Conservation (phyloP, 2,797 vertebrate species). For the Pempheris klunzingeri region DNA sequence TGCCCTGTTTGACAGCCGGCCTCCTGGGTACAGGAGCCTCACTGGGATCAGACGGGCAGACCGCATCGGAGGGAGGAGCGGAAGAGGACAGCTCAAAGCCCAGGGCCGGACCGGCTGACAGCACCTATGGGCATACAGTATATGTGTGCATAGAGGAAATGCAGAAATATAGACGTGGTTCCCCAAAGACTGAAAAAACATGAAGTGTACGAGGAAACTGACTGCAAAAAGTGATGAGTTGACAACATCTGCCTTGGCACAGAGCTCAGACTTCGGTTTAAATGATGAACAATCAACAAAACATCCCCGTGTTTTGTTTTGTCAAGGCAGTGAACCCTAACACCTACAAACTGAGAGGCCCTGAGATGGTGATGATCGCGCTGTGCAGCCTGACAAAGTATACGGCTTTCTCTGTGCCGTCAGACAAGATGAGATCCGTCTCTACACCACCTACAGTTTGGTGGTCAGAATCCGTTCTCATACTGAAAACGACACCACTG, state of each 20-base stretch:
- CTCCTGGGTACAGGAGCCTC: slow-evolving; percentile 37
- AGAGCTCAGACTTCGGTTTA: too few species aligned
- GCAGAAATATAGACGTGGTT: not conserved
- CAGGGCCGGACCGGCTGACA: slow-evolving; percentile 31
- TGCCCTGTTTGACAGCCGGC: slow-evolving; percentile 46
- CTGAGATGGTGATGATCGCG: too few species aligned
- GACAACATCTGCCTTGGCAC: not conserved
- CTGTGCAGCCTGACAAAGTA: too few species aligned
- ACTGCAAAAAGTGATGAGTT: slow-evolving; percentile 1
- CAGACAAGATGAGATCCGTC: not conserved
- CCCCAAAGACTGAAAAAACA: not conserved
- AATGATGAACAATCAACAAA: too few species aligned
- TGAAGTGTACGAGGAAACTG: not conserved
- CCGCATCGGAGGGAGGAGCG: slow-evolving; percentile 23
- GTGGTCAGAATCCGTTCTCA: too few species aligned
- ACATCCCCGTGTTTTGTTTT: too few species aligned
- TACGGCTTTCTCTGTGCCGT: not conserved
- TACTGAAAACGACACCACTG: too few species aligned
- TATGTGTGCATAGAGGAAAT: not conserved
- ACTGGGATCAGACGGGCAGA: slow-evolving; percentile 20
- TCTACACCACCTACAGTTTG: too few species aligned
- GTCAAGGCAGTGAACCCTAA: too few species aligned
- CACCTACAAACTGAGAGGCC: too few species aligned
- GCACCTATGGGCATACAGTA: slow-evolving; percentile 5
- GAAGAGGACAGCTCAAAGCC: slow-evolving; percentile 22